Base-by-base conservation (phyloP, 2,113 vertebrate species). In the Leptobrachium ailaonicum region DNA sequence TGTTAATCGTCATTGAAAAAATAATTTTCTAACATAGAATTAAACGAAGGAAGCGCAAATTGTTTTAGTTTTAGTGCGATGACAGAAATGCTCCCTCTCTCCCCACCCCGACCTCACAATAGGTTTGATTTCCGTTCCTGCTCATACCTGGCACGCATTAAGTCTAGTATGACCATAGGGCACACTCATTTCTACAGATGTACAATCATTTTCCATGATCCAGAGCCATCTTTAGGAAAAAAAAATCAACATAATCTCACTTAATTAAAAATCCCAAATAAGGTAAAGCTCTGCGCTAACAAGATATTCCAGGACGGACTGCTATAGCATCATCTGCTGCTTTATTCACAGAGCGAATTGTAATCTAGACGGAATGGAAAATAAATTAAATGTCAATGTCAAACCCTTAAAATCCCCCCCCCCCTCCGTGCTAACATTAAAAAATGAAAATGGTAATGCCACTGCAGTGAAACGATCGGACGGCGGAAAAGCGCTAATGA, bases 261-360 rank as follows among this genome's bases (percentile, higher is more conserved):
- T 64, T 80, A 80, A 74, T 80, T 80, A 80, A 80, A 80, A 80
- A 73, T 5, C 41, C 78, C 78, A 80, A 73, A 80, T 66, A 80
- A 73, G 78, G 78, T 41, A 73, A 80, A 44, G 63, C 78, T 80
- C 41, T 67, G 60, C 42, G 71, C 71, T 68, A 68, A 80, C 45
- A 42, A 40, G 50, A 73, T 73, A 72, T 66, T 70, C 62, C 77
- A 42, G 54, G 78, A 71, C 63, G 14, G 54, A 58, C 50, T 54
- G 62, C 40, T 41, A 71, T 10, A 64, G 44, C 68, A 44, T 71
- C 41, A 68, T 47, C 41, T 58, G 20, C 63, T 41, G 73, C 20
- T 64, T 73, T 64, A 58, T 73, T 73, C 62, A 56, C 13, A 78
- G 68, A 43, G 68, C 47, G 20, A 41, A 73, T 43, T 54, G 41